phyloP scores from a whole-genome alignment of 2,113 vertebrate genomes.

The Panthera tigris region DNA sequence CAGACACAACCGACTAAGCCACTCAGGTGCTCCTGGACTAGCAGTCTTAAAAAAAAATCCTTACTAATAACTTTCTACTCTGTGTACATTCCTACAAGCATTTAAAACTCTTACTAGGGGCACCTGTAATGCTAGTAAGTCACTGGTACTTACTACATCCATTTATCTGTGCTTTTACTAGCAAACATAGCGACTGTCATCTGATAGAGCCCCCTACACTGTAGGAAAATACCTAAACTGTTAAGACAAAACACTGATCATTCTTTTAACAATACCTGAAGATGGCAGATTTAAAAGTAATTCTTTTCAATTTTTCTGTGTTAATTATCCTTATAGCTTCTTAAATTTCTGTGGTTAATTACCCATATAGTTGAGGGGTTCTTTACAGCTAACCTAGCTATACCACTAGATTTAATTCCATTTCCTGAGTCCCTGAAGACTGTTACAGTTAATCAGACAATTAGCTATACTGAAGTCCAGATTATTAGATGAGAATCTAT shows the following conservation, averaged over 20 bases:
- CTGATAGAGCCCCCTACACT: neutral
- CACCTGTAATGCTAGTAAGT: neutral
- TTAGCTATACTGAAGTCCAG: neutral
- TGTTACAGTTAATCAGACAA: neutral
- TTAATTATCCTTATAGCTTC: neutral
- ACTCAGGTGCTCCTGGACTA: neutral
- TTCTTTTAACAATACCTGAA: neutral
- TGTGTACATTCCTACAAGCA: neutral
- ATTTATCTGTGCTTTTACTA: neutral
- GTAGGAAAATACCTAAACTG: neutral
- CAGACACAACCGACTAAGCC: no score
- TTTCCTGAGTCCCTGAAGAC: neutral
- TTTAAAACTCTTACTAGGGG: neutral
- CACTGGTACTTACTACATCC: neutral
- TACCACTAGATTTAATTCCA: neutral
- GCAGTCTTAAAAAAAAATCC: neutral
- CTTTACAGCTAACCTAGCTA: neutral
- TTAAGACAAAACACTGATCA: neutral
- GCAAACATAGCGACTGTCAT: neutral
- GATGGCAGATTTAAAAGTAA: neutral
- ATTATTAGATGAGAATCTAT: neutral
- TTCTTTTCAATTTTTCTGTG: neutral
- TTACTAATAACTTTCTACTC: neutral
- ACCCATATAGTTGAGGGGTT: neutral
- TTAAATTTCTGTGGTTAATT: neutral